Evolutionary conservation across 1,140 invertebrate species (phyloP).

Genomic region (Ceratina japonica): DNA sequence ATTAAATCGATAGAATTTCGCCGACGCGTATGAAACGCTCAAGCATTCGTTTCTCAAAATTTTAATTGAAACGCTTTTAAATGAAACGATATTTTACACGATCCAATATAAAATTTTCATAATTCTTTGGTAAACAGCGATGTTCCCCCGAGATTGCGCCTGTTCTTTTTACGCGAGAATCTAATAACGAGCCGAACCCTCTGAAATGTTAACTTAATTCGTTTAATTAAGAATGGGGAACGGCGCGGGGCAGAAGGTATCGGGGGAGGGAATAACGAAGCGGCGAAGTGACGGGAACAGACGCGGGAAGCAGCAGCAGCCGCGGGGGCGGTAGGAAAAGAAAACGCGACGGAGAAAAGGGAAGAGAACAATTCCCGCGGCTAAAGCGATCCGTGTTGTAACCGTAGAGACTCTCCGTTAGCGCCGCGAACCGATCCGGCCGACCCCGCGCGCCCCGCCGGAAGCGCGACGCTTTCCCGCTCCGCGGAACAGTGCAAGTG

Average conservation of each 20-base stretch:
- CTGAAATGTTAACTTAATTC: not conserved
- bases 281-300: not conserved
- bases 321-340: not conserved
- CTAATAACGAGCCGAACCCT: not conserved
- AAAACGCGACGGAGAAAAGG: not conserved
- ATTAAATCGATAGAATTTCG: too few species aligned
- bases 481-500: not conserved
- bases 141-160: too few species aligned
- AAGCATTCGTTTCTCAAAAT: too few species aligned
- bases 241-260: too few species aligned
- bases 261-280: not conserved
- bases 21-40: too few species aligned
- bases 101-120: too few species aligned
- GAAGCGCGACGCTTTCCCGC: not conserved
- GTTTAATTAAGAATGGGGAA: too few species aligned
- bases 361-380: slow-evolving; percentile 11
- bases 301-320: too few species aligned
- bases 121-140: too few species aligned
- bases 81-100: too few species aligned
- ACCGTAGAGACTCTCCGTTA: not conserved
- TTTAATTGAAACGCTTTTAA: too few species aligned
- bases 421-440: not conserved
- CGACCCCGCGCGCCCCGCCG: not conserved
- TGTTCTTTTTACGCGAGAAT: too few species aligned
- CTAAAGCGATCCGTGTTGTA: not conserved